Evolutionary conservation across 2,888 invertebrate genomes (phyloP).

Genomic region (Andrena praecox): DNA sequence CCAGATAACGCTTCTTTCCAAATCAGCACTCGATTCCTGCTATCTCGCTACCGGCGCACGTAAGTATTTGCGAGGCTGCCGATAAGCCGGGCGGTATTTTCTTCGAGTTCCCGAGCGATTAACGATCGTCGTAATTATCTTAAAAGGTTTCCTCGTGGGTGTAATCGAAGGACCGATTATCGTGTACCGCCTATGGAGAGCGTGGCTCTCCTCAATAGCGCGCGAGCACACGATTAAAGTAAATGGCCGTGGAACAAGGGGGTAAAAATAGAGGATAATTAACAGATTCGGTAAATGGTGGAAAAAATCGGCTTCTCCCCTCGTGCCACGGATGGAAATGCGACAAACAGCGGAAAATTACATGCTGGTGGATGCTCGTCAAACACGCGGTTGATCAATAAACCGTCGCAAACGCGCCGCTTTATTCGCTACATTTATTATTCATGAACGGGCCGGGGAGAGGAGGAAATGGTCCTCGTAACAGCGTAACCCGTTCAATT

Average conservation of each 20-base stretch:
- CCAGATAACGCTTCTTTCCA: slow-evolving; percentile 34
- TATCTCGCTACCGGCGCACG: slow-evolving; percentile 19
- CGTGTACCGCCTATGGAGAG: slow-evolving; percentile 47
- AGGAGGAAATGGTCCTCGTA: too few relatives aligned
- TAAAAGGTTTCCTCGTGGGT: slow-evolving; percentile 60
- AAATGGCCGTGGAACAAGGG: slow-evolving; percentile 26
- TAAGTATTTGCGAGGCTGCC: slow-evolving; percentile 14
- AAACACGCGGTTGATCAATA: slow-evolving; percentile 19
- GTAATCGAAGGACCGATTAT: slow-evolving; percentile 62
- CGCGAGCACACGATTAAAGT: slow-evolving; percentile 24
- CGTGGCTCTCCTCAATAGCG: slow-evolving; percentile 51
- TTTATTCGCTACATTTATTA: slow-evolving; percentile 20
- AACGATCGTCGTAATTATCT: slow-evolving; percentile 64
- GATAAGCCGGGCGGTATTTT: slow-evolving; percentile 48
- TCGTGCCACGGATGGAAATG: background rate
- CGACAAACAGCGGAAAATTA: slow-evolving; percentile 14
- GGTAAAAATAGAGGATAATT: slow-evolving; percentile 15
- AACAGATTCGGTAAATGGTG: slow-evolving; percentile 1
- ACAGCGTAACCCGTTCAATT: background rate
- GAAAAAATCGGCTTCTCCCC: background rate
- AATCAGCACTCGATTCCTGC: slow-evolving; percentile 35
- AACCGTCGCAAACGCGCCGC: slow-evolving; percentile 2
- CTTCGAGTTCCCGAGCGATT: slow-evolving; percentile 57
- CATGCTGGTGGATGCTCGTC: background rate
- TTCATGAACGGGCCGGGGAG: background rate